These are phyloP conservation scores for Acanthis flammea DNA, from an alignment of 2,797 vertebrate species.

Conservation along the genomic window DNA sequence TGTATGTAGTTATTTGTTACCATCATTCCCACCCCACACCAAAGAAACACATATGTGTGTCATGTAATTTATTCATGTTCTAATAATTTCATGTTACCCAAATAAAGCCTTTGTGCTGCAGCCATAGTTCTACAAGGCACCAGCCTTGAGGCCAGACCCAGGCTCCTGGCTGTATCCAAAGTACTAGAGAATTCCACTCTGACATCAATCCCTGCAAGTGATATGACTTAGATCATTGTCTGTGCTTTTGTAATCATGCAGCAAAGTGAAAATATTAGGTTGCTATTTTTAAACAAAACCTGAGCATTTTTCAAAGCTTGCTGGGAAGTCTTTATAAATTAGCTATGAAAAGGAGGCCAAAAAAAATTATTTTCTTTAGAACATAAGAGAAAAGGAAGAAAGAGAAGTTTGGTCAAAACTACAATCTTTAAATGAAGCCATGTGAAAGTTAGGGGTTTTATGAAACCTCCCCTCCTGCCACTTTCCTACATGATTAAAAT, in stretches of 20 bases:
- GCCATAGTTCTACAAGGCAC: background rate
- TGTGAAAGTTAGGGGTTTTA: background rate
- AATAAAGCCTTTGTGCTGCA: background rate
- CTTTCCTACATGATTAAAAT: conserved; percentile 8
- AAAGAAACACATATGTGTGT: background rate
- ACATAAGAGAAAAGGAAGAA: background rate
- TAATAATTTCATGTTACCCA: background rate
- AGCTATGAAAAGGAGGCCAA: background rate
- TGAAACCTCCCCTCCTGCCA: background rate
- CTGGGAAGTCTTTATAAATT: background rate
- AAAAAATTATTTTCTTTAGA: background rate
- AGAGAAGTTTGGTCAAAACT: background rate
- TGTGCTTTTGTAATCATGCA: background rate
- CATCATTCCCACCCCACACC: background rate
- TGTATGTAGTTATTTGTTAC: background rate
- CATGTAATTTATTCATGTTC: background rate
- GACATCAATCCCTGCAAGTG: background rate
- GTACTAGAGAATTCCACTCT: background rate
- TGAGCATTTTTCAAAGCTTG: background rate
- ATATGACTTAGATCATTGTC: background rate
- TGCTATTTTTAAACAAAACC: background rate
- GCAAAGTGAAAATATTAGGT: background rate
- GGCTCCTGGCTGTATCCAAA: background rate
- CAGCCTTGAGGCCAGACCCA: background rate
- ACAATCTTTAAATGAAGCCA: background rate